Conservation (phyloP, 2,113 vertebrate species). For the Cheilinus undulatus region DNA sequence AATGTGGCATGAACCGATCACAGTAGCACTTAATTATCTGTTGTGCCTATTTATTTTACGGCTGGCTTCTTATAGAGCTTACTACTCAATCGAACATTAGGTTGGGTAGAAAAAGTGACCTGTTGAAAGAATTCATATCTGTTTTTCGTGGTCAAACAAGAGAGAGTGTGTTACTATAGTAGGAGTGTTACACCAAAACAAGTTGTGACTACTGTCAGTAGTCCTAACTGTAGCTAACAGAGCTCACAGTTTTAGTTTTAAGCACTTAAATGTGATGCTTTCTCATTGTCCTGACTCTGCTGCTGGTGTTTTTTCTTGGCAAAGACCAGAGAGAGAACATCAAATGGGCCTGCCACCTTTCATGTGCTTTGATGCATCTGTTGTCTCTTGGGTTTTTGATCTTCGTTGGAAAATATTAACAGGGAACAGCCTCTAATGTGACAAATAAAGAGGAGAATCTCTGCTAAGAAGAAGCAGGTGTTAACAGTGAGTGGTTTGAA, state of each 20-base stretch:
- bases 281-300: background rate
- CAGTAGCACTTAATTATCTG: too few species aligned
- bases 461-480: background rate
- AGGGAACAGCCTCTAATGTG: constrained; percentile 7
- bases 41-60: too few species aligned
- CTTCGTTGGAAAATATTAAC: background rate
- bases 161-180: too few species aligned
- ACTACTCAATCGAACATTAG: too few species aligned
- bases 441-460: background rate
- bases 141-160: too few species aligned
- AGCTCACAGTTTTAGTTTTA: background rate
- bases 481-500: background rate
- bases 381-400: constrained; percentile 26
- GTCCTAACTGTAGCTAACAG: background rate
- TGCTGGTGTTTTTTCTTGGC: constrained; percentile 18
- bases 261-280: background rate
- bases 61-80: too few species aligned
- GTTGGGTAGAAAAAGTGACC: too few species aligned
- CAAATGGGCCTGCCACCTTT: constrained; percentile 14
- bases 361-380: constrained; percentile 9
- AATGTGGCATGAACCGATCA: too few species aligned
- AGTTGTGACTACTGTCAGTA: too few species aligned
- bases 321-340: constrained; percentile 1
- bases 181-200: too few species aligned
- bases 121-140: too few species aligned